A percentile compares a stretch with the other conserved stretches of the same genome.
Conservation (phyloP, 2,888 invertebrate species). For the Calameuta pallipes region DNA sequence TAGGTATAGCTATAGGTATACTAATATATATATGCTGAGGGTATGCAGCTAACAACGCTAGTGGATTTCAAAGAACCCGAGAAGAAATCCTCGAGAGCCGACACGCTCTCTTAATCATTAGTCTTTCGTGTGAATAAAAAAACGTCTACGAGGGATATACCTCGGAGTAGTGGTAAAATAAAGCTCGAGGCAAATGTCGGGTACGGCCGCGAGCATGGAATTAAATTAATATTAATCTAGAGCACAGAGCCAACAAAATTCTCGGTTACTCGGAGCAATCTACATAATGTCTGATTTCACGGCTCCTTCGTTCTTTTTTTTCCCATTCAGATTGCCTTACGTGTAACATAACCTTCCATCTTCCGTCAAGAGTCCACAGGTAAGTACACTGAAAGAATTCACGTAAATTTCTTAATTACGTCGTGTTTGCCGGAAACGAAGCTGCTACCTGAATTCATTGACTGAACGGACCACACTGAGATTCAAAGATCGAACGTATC, state of each 20-base stretch:
- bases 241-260: conserved; percentile 53
- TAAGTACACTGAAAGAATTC: neutral
- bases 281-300: conserved; percentile 57
- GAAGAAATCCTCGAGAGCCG: conserved; percentile 16
- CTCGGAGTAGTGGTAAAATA: neutral
- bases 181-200: conserved; percentile 19
- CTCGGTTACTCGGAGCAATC: conserved; percentile 45
- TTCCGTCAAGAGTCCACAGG: neutral
- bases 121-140: conserved; percentile 42
- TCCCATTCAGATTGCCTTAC: neutral
- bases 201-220: conserved; percentile 59
- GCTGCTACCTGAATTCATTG: neutral
- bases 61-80: conserved; percentile 23
- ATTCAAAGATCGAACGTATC: conserved; percentile 1
- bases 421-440: neutral
- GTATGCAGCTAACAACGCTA: neutral
- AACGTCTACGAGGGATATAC: conserved; percentile 33
- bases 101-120: conserved; percentile 53
- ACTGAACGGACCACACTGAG: neutral
- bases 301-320: conserved; percentile 32
- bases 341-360: neutral
- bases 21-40: too few species aligned
- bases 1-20: conserved; percentile 3
- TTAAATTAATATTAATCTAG: conserved; percentile 63
- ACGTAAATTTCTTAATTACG: neutral